Evolutionary conservation across 37 sponge, comb jelly and placozoan genomes (phyloP).

Genomic region (Aplysina aerophoba): DNA sequence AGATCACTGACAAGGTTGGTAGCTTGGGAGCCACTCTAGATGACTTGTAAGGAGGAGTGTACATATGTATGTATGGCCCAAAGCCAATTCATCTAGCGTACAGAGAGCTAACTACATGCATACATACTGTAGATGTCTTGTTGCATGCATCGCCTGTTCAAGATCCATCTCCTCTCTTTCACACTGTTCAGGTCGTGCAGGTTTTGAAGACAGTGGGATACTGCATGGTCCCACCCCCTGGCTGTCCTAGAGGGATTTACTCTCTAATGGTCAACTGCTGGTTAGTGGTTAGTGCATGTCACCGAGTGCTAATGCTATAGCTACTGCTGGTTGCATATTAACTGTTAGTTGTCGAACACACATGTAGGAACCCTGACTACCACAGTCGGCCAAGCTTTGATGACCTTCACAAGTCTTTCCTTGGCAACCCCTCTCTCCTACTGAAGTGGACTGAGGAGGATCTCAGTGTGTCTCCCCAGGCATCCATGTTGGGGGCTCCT

Average conservation of each 20-base stretch:
- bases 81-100: no score
- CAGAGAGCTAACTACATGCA: no score
- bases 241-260: conserved; percentile 36
- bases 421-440: not conserved
- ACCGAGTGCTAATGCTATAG: no score
- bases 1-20: no score
- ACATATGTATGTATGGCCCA: no score
- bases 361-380: conserved; percentile 5
- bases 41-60: no score
- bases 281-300: not conserved
- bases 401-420: not conserved
- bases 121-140: no score
- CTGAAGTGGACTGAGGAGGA: conserved; percentile 12
- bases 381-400: conserved; percentile 6
- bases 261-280: conserved; percentile 28
- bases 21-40: no score
- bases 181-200: not conserved
- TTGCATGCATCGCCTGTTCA: no score
- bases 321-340: no score
- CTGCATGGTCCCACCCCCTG: conserved; percentile 17
- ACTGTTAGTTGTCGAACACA: no score
- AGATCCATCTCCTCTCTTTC: no score
- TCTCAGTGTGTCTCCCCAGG: not conserved
- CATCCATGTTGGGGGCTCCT: conserved; percentile 16
- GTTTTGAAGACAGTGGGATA: conserved; percentile 4